A percentile compares a stretch with the other conserved stretches of the same genome.
Conservation (phyloP, 2,797 vertebrate genomes). For the Sebastes reedi region DNA sequence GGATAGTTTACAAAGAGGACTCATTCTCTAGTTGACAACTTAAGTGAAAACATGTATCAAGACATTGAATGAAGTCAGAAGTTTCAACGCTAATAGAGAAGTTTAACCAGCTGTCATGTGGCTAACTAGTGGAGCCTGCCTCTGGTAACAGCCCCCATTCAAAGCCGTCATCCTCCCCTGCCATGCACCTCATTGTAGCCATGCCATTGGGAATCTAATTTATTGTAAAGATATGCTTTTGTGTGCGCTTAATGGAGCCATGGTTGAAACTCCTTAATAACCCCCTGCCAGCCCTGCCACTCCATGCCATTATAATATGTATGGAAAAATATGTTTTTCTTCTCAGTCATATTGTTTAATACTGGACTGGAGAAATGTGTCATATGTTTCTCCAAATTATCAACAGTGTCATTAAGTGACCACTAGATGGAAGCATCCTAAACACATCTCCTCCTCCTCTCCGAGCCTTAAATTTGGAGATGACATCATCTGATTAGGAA, state of each 20-base stretch:
- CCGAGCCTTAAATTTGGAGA: slow-evolving; percentile 33
- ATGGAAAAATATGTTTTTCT: not conserved
- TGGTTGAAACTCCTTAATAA: slow-evolving; percentile 18
- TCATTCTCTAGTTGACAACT: not conserved
- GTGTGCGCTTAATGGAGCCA: slow-evolving; percentile 34
- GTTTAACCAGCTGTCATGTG: not conserved
- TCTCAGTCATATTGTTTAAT: slow-evolving; percentile 7
- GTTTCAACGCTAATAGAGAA: not conserved
- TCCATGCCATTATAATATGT: not conserved
- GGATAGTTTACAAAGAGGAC: not conserved
- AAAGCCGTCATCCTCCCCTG: not conserved
- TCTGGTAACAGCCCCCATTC: slow-evolving; percentile 11
- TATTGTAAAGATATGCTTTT: slow-evolving; percentile 36
- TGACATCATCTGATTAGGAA: slow-evolving; percentile 63
- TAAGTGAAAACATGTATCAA: not conserved
- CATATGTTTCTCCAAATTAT: not conserved
- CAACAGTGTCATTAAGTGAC: slow-evolving; percentile 46
- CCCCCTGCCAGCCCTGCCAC: not conserved
- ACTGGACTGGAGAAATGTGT: slow-evolving; percentile 2
- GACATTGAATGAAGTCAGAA: not conserved
- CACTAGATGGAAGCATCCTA: slow-evolving; percentile 81
- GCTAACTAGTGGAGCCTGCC: not conserved
- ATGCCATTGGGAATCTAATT: slow-evolving; percentile 16
- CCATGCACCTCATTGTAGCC: slow-evolving; percentile 25
- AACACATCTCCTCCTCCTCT: slow-evolving; percentile 39